Evolutionary conservation across 2,797 vertebrate species (phyloP).

Genomic region (Lates japonicus): DNA sequence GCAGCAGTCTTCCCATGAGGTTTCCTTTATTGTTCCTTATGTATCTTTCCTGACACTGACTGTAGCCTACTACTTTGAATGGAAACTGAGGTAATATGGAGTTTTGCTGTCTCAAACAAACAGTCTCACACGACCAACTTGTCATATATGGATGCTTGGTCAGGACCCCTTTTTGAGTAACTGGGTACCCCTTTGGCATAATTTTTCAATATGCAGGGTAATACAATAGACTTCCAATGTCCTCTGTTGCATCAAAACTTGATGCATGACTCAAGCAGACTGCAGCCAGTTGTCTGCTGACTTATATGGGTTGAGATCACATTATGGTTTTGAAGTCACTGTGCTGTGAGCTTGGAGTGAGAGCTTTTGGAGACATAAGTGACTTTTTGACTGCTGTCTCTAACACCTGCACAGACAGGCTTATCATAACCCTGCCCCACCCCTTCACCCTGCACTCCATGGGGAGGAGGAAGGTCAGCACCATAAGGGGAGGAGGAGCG

Average conservation of each 20-base stretch:
- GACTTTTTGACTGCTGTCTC: constrained; percentile 31
- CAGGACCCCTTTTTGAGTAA: too few species aligned
- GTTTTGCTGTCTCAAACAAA: constrained; percentile 28
- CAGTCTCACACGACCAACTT: too few species aligned
- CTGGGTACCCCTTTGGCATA: too few species aligned
- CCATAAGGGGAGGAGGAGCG: constrained; percentile 34
- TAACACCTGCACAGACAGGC: constrained; percentile 41
- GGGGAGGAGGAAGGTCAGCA: constrained; percentile 31
- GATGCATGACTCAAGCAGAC: too few species aligned
- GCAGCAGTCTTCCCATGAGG: not conserved
- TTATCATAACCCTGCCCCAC: not conserved
- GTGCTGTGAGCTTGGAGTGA: too few species aligned
- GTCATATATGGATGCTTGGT: too few species aligned
- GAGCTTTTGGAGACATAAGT: not conserved
- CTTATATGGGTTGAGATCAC: too few species aligned
- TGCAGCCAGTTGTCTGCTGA: too few species aligned
- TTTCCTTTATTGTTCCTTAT: constrained; percentile 13
- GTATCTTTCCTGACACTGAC: not conserved
- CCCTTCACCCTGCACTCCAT: constrained; percentile 18
- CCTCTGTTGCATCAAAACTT: too few species aligned
- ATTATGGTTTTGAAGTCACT: too few species aligned
- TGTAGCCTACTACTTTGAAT: constrained; percentile 8
- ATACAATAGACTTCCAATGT: too few species aligned
- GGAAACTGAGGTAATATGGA: not conserved
- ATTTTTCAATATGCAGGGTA: too few species aligned